Evolutionary conservation across 2,797 vertebrate genomes (phyloP).

Genomic region (Halcyon smyrnensis): DNA sequence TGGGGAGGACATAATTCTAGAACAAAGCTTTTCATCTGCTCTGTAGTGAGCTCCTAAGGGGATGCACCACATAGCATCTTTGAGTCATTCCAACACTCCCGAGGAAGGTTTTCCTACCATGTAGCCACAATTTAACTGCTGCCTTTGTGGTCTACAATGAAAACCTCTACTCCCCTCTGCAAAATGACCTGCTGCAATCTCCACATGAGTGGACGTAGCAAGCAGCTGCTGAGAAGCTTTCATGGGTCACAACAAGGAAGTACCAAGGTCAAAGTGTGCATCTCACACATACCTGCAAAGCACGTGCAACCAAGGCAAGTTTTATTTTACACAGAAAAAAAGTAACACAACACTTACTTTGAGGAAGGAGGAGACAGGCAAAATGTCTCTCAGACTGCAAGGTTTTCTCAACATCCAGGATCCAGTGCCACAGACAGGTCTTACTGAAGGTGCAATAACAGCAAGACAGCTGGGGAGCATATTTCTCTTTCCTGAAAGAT

Average conservation of each 20-base stretch:
- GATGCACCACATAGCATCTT: neutral
- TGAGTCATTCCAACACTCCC: neutral
- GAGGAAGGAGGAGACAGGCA: neutral
- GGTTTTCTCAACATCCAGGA: neutral
- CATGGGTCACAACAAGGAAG: neutral
- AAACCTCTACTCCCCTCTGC: neutral
- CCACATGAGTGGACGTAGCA: neutral
- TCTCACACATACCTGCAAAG: neutral
- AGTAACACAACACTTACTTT: neutral
- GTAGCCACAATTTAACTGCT: neutral
- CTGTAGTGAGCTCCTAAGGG: neutral
- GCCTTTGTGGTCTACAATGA: neutral
- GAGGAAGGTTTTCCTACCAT: neutral
- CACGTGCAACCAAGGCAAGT: neutral
- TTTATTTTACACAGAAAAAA: neutral
- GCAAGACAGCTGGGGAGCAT: rapidly evolving
- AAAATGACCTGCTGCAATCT: neutral
- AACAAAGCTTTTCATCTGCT: constrained; percentile 5
- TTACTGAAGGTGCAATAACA: neutral
- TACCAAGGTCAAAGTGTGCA: neutral
- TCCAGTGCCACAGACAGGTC: neutral
- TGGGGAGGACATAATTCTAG: neutral
- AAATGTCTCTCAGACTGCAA: neutral
- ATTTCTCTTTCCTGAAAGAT: neutral
- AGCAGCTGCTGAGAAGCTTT: neutral